Evolutionary conservation across 2,797 vertebrate species (phyloP).

Genomic region (Momotus momota): DNA sequence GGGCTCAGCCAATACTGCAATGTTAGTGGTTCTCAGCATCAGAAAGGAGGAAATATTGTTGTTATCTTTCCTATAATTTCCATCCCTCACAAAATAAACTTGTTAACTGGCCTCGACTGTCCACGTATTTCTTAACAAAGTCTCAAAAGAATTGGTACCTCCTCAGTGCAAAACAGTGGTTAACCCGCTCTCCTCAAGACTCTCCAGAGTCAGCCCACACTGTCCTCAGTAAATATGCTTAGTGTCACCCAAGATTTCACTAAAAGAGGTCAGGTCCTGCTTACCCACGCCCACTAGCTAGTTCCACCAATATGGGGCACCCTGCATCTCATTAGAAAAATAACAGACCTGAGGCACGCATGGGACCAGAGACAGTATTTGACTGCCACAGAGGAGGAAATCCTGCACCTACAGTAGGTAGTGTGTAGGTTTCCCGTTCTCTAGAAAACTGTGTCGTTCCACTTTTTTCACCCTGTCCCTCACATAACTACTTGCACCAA

Average conservation of each 20-base stretch:
- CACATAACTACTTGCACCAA: not conserved
- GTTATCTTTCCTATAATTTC: not conserved
- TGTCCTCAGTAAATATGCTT: not conserved
- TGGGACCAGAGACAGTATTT: not conserved
- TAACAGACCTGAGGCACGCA: not conserved
- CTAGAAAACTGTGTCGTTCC: not conserved
- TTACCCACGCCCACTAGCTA: not conserved
- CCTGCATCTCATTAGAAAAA: not conserved
- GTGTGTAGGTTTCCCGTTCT: not conserved
- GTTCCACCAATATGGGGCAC: not conserved
- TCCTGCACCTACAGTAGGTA: not conserved
- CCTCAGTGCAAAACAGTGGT: not conserved
- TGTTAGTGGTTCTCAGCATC: not conserved
- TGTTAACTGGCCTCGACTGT: not conserved
- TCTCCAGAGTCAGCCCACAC: not conserved
- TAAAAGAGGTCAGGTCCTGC: not conserved
- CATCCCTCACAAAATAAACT: not conserved
- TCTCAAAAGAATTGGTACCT: not conserved
- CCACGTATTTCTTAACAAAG: not conserved
- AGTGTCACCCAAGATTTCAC: not conserved
- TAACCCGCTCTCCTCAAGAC: not conserved
- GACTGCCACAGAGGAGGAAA: not conserved
- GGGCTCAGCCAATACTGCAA: fast-evolving
- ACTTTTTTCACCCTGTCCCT: not conserved
- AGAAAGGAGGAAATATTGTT: not conserved